Conservation (phyloP, 2,113 vertebrate genomes). For the Phyllopteryx taeniolatus region DNA sequence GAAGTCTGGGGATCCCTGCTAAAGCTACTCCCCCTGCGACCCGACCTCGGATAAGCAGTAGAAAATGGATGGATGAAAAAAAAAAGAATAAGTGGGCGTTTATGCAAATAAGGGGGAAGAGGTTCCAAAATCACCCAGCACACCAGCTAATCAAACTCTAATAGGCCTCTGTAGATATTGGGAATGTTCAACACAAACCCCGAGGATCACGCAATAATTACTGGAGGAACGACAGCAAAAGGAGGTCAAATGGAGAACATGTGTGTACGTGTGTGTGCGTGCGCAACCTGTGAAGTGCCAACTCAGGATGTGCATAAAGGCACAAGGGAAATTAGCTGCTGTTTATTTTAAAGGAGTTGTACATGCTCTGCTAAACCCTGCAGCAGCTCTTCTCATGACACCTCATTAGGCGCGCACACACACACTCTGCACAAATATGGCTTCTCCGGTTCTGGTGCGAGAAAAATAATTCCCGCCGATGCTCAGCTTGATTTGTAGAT, state of each 20-base stretch:
- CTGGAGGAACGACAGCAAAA: conserved; percentile 29
- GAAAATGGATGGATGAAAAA: too few relatives aligned
- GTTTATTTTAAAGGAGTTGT: conserved; percentile 20
- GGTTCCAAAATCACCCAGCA: conserved; percentile 40
- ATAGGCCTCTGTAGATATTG: conserved; percentile 59
- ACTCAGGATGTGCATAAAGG: conserved; percentile 4
- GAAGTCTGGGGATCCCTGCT: too few relatives aligned
- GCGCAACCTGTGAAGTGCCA: conserved; percentile 11
- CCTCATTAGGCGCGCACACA: neutral
- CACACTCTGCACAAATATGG: neutral
- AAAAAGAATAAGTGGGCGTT: too few relatives aligned
- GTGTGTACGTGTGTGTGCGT: conserved; percentile 4
- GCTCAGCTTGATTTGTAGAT: neutral
- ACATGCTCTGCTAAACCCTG: conserved; percentile 4
- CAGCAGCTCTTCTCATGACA: neutral
- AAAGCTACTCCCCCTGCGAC: too few relatives aligned
- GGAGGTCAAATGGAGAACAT: conserved; percentile 2
- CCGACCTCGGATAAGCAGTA: too few relatives aligned
- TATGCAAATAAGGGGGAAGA: neutral
- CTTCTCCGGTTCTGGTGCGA: neutral
- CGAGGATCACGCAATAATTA: conserved; percentile 47
- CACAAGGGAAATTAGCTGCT: conserved; percentile 32
- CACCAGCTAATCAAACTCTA: conserved; percentile 44
- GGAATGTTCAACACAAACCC: conserved; percentile 46
- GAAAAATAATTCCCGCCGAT: neutral